Base-by-base conservation (phyloP, 2,797 vertebrate species). In the Xenops minutus region DNA sequence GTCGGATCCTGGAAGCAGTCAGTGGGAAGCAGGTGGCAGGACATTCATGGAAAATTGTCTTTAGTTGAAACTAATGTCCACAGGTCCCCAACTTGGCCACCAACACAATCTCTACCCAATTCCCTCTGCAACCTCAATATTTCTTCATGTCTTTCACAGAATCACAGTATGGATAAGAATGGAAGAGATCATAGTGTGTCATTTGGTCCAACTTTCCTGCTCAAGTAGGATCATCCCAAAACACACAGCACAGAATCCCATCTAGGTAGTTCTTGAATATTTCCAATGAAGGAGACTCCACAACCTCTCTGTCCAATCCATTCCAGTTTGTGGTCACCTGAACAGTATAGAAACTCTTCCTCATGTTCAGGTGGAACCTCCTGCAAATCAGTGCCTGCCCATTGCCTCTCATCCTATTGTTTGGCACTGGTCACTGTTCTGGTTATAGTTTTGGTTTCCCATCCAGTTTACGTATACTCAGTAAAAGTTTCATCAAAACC, bases 231-330 rank as follows among this genome's bases (percentile, higher is more conserved):
- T 27, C 8, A 67, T 15, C 18, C 39, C 5, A 48, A 30, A 54
- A 41, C 54, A 34, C 27, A 21, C 0, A 0, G 23, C 13, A 67
- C 6, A 41, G 30, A 8, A 39, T 16, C 49, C 3, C 4, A 5
- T 14, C 36, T 43, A 21, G 36, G 3, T 7, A 9, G 1, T 39
- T 44, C n/a, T 51, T 5, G 6, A 71, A 3, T 14, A 7, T 20
- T 22, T 23, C 29, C 44, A 58, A 3, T 19, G n/a, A 64, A 39
- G 24, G 17, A 71, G 17, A 71, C 8, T 64, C 8, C n/a, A 58
- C 21, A 34, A 1, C 12, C 24, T 39, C 49, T 21, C 49, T 22
- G 55, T 3, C 9, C 7, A 69, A 1, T 3, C 20, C 46, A 12
- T 41, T 54, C 24, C 26, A 41, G 26, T 22, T 5, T 12, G 17